Conservation (phyloP, 2,797 vertebrate genomes). For the Anguilla megastoma region DNA sequence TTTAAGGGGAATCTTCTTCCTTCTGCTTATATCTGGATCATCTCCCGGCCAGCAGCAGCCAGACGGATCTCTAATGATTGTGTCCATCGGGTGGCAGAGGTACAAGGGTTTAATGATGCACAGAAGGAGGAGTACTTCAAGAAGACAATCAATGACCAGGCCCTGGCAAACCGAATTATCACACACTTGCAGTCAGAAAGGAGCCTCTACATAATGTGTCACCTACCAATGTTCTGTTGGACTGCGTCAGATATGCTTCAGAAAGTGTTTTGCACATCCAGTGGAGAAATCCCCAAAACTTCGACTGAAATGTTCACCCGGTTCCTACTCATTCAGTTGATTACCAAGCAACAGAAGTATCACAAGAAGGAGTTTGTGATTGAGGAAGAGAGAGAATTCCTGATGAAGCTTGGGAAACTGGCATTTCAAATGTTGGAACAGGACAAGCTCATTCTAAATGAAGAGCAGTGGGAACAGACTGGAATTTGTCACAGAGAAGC, state of each 20-base stretch:
- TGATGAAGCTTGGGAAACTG: constrained; percentile 45
- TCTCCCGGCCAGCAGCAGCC: constrained; percentile 50
- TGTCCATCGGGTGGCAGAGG: constrained; percentile 53
- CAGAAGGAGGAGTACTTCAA: constrained; percentile 68
- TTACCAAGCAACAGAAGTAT: constrained; percentile 35
- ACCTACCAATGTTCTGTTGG: constrained; percentile 69
- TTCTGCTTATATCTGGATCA: constrained; percentile 50
- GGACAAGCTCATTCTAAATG: constrained; percentile 21
- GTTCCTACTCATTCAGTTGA: constrained; percentile 57
- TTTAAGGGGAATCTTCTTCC: constrained; percentile 62
- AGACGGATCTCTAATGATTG: constrained; percentile 58
- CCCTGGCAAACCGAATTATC: constrained; percentile 60
- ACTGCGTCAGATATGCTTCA: constrained; percentile 57
- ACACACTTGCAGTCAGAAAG: constrained; percentile 57
- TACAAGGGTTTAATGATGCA: constrained; percentile 64
- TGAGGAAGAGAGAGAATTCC: constrained; percentile 51
- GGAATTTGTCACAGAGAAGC: constrained; percentile 21
- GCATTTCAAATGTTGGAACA: constrained; percentile 38
- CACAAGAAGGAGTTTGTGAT: constrained; percentile 28
- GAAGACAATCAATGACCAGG: constrained; percentile 58
- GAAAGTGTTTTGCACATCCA: constrained; percentile 40
- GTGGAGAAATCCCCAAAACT: constrained; percentile 52
- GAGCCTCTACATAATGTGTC: constrained; percentile 74
- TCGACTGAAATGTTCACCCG: constrained; percentile 70
- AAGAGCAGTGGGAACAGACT: constrained; percentile 25